Evolutionary conservation across 2,797 vertebrate genomes (phyloP).

Genomic region (Vireo griseus): DNA sequence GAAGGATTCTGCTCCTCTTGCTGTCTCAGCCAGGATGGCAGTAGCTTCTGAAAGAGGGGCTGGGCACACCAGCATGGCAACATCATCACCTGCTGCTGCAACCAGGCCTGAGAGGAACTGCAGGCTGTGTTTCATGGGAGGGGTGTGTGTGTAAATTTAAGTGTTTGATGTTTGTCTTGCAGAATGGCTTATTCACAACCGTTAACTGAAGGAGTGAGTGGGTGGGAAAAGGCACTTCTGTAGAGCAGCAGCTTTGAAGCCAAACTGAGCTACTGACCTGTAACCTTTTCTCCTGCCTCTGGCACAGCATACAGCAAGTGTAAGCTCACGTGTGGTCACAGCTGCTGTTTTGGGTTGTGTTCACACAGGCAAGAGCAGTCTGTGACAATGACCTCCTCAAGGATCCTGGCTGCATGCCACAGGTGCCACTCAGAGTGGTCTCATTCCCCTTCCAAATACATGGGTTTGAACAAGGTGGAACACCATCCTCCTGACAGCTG

Average conservation of each 20-base stretch:
- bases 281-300: neutral
- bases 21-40: neutral
- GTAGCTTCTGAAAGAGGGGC: neutral
- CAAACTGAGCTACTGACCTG: neutral
- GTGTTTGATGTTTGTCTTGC: neutral
- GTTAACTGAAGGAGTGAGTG: neutral
- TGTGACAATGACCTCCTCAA: neutral
- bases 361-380: neutral
- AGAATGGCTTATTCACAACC: neutral
- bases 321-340: fast-evolving
- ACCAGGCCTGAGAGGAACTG: neutral
- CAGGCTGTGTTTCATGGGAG: neutral
- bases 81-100: neutral
- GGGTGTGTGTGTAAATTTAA: neutral
- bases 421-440: neutral
- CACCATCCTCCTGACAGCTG: neutral
- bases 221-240: neutral
- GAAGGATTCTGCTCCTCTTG: neutral
- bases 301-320: fast-evolving
- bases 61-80: neutral
- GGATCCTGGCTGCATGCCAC: neutral
- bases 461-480: neutral
- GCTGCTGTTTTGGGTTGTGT: neutral
- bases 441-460: fast-evolving
- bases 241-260: neutral